phyloP scores from a whole-genome alignment of 2,113 vertebrate species.

The Quiscalus mexicanus region DNA sequence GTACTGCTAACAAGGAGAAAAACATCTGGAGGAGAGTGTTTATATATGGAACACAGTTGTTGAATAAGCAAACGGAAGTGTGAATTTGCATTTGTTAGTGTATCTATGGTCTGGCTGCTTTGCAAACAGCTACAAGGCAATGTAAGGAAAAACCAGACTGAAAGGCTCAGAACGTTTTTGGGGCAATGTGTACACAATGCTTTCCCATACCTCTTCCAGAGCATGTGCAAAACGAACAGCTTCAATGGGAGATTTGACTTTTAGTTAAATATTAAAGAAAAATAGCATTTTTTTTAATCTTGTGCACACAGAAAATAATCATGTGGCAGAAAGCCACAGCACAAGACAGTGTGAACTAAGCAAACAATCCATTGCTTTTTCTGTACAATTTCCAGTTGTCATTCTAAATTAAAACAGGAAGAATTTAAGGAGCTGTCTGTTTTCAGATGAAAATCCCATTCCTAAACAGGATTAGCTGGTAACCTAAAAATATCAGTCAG shows the following conservation, averaged over 20 bases:
- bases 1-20: conserved; percentile 1
- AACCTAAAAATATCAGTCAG: conserved; percentile 41
- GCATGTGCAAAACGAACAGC: not conserved
- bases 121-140: not conserved
- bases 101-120: not conserved
- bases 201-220: not conserved
- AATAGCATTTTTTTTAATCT: not conserved
- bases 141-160: not conserved
- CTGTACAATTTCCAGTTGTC: not conserved
- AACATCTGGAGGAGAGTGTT: conserved; percentile 9
- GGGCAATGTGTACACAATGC: not conserved
- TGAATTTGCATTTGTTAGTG: conserved; percentile 8
- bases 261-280: not conserved
- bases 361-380: not conserved
- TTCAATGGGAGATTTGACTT: not conserved
- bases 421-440: not conserved
- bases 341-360: not conserved
- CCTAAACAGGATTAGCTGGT: conserved; percentile 24
- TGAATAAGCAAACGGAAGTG: not conserved
- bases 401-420: not conserved
- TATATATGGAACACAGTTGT: not conserved
- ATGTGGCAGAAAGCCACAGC: not conserved
- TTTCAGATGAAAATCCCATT: conserved; percentile 36
- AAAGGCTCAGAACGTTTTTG: not conserved
- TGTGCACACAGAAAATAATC: not conserved